Evolutionary conservation across 1,140 invertebrate species (phyloP).

Genomic region (Meteorus sp.): DNA sequence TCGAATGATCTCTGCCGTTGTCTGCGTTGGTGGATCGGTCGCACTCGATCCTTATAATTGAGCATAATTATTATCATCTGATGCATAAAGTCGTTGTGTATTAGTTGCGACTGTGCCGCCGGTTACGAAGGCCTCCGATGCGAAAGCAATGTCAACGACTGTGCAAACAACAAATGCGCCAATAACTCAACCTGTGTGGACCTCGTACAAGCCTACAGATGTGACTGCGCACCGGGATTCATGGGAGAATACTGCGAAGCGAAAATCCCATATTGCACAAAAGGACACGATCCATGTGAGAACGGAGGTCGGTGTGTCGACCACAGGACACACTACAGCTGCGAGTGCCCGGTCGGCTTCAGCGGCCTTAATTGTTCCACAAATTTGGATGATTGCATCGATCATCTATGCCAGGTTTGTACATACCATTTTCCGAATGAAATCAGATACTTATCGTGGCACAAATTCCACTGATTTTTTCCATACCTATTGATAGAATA

Average conservation of each 20-base stretch:
- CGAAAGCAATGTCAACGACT: constrained; percentile 91
- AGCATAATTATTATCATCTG: constrained; percentile 50
- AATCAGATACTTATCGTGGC: too few relatives aligned
- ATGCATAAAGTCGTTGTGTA: constrained; percentile 50
- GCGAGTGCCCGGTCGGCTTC: constrained; percentile 88
- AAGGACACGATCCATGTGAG: constrained; percentile 84
- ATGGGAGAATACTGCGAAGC: constrained; percentile 89
- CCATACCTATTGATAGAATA: too few relatives aligned
- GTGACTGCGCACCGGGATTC: constrained; percentile 80
- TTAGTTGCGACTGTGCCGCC: constrained; percentile 81
- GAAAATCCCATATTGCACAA: constrained; percentile 91
- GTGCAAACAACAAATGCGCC: constrained; percentile 77
- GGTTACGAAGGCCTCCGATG: constrained; percentile 91
- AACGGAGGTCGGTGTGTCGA: constrained; percentile 90
- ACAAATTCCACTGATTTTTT: too few relatives aligned
- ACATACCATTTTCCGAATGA: not conserved
- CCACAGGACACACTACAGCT: constrained; percentile 88
- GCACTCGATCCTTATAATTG: constrained; percentile 40
- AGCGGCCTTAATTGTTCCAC: constrained; percentile 89
- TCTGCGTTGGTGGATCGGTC: constrained; percentile 38
- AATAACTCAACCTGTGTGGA: constrained; percentile 91
- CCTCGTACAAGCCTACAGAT: constrained; percentile 81
- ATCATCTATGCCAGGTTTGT: constrained; percentile 85
- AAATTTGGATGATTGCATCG: constrained; percentile 90
- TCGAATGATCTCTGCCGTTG: not conserved